These are phyloP conservation scores for Acleris literana DNA, from an alignment of 2,888 invertebrate species.

Conservation along the genomic window DNA sequence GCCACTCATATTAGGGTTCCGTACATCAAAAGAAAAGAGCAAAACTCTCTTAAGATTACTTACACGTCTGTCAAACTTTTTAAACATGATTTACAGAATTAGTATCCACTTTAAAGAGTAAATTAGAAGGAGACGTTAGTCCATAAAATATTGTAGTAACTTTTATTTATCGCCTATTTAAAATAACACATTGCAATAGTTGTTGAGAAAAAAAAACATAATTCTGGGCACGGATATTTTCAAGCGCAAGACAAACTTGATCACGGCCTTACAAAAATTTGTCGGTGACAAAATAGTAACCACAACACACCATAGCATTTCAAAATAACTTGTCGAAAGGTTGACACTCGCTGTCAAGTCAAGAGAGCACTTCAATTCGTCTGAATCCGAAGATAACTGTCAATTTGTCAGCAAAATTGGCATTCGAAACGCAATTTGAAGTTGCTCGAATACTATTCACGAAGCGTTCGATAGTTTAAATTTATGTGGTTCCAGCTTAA, in stretches of 20 bases:
- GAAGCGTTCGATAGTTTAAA: conserved; percentile 8
- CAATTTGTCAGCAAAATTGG: conserved; percentile 29
- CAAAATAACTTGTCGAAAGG: conserved; percentile 13
- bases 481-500: neutral
- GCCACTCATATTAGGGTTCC: neutral
- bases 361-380: conserved; percentile 21
- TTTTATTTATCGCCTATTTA: too few relatives aligned
- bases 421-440: conserved; percentile 20
- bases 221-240: too few relatives aligned
- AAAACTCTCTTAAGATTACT: neutral
- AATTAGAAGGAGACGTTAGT: too few relatives aligned
- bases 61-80: neutral
- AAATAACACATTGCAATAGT: too few relatives aligned
- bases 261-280: too few relatives aligned
- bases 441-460: conserved; percentile 5
- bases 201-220: too few relatives aligned
- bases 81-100: too few relatives aligned
- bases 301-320: conserved; percentile 6
- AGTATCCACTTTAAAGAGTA: too few relatives aligned
- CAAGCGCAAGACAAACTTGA: too few relatives aligned
- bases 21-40: neutral
- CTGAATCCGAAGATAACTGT: conserved; percentile 27
- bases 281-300: neutral
- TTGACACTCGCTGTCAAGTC: conserved; percentile 22
- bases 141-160: too few relatives aligned